Evolutionary conservation across 2,797 vertebrate genomes (phyloP).

Genomic region (Danio aesculapii): DNA sequence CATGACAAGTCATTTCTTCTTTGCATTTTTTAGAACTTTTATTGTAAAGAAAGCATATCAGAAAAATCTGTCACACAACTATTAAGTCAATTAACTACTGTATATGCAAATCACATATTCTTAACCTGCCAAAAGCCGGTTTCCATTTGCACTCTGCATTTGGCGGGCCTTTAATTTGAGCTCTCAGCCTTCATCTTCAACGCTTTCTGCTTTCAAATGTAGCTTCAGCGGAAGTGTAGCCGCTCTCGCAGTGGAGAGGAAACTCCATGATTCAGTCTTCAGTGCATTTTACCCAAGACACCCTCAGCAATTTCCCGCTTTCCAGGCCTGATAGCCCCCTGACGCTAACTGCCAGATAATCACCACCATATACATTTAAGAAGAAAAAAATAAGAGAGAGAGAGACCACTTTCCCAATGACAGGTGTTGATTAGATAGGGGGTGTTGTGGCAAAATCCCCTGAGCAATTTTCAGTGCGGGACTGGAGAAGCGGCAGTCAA

Average conservation of each 20-base stretch:
- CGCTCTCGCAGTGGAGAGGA: constrained; percentile 53
- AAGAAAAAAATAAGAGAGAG: constrained; percentile 52
- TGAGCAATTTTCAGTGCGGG: constrained; percentile 65
- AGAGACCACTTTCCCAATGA: constrained; percentile 63
- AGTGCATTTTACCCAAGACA: constrained; percentile 68
- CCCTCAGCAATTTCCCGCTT: constrained; percentile 70
- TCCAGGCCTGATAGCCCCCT: constrained; percentile 65
- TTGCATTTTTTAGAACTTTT: too few relatives aligned
- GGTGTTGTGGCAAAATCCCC: constrained; percentile 69
- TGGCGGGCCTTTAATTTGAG: neutral
- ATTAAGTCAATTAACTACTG: too few relatives aligned
- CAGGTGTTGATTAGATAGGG: constrained; percentile 77
- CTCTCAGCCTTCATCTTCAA: neutral
- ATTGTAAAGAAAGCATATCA: too few relatives aligned
- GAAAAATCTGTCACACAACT: too few relatives aligned
- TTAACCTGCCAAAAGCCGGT: neutral
- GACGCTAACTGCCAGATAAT: constrained; percentile 71
- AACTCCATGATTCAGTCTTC: constrained; percentile 64
- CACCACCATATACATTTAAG: constrained; percentile 72
- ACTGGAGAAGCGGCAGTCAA: constrained; percentile 66
- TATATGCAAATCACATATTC: neutral
- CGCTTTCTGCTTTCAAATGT: constrained; percentile 17
- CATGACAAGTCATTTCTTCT: too few relatives aligned
- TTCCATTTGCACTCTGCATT: constrained; percentile 6
- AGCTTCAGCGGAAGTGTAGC: constrained; percentile 24